Evolutionary conservation across 1,140 invertebrate species (phyloP).

Genomic region (Nomia melanderi): DNA sequence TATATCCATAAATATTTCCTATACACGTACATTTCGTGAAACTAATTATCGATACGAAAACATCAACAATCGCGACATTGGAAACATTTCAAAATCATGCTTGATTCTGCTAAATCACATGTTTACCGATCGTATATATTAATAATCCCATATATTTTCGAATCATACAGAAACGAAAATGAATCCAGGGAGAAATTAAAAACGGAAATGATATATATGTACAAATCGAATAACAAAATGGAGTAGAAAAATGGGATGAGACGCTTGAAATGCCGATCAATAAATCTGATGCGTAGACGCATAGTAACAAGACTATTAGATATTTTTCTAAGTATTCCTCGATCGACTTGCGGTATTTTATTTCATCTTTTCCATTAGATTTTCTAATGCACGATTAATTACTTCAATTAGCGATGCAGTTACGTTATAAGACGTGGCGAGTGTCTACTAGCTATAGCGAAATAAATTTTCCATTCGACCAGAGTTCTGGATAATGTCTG

Average conservation of each 20-base stretch:
- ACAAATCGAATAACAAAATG: slow-evolving; percentile 29
- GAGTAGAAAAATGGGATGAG: slow-evolving; percentile 24
- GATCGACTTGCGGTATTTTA: not conserved
- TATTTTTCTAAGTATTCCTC: not conserved
- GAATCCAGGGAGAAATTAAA: not conserved
- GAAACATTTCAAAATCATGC: no score
- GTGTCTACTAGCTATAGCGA: not conserved
- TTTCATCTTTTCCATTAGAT: no score
- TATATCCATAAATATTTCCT: no score
- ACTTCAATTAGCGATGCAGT: not conserved
- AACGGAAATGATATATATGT: not conserved
- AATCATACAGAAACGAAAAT: not conserved
- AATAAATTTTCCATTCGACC: not conserved
- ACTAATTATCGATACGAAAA: no score
- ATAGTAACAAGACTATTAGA: not conserved
- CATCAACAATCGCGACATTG: no score
- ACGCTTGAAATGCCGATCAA: slow-evolving; percentile 34
- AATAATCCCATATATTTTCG: not conserved
- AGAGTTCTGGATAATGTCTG: not conserved
- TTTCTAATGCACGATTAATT: not conserved
- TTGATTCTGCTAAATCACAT: no score
- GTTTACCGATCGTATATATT: no score
- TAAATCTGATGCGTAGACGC: slow-evolving; percentile 11
- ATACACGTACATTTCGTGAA: no score
- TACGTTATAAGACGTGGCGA: slow-evolving; percentile 4